Base-by-base conservation (phyloP, 2,113 vertebrate species). In the Cariama cristata region DNA sequence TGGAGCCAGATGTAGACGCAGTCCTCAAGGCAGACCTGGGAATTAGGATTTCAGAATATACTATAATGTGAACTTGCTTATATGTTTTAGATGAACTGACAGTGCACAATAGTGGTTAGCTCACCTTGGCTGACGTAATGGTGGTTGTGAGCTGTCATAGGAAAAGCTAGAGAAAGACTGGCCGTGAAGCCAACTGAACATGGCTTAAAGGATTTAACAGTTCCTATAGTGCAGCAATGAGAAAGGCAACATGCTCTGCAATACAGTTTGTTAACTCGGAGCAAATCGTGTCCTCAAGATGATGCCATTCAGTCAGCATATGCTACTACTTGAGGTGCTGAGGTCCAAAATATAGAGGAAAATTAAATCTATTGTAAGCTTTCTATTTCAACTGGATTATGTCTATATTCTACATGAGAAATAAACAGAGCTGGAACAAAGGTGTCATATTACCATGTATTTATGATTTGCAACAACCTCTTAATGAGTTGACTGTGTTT, bases 371-470 rank as follows among this genome's bases (percentile, higher is more conserved):
- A 24, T 45, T 9, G 3, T 22, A 86, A 49, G 14, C 14, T 59
- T 86, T 53, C 28, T 73, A 33, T 68, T 96, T 71, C 21, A 44
- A 40, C 28, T 58, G 49, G 28, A 44, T 81, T 47, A 42, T 38
- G 9, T 49, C 35, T 93, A 33, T 49, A 75, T 44, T 45, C 53
- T 58, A 59, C 40, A 68, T 2, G 53, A 91, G 28, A 93, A 64
- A 84, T 9, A 80, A 94, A 68, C 42, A 75, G 30, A 69, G 33
- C 44, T 95, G 56, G 26, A 79, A 93, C 15, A 95, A 64, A 95
- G 19, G 10, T 47, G 44, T n/a, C 21, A 19, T 5, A 45, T 77
- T 69, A 80, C 32, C 38, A 55, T 0, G 2, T 32, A 73, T 62
- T 93, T 85, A 59, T 66, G 89, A 87, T 56, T 64, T 79, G 44